These are phyloP conservation scores for Drosophila burlai DNA, from an alignment of 1,140 invertebrate species.

Conservation along the genomic window DNA sequence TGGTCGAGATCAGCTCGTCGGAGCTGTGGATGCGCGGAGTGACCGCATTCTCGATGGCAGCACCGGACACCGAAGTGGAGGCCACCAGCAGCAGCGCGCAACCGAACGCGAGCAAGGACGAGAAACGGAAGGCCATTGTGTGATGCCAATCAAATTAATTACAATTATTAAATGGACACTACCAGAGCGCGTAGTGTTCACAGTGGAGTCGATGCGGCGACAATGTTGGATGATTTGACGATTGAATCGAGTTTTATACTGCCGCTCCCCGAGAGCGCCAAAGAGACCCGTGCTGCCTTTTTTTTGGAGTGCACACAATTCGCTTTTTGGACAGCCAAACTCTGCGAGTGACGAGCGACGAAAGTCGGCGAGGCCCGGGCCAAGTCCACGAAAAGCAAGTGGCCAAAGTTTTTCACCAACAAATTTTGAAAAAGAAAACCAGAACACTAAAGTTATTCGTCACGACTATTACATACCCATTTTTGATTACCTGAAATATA, in stretches of 20 bases:
- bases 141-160: slow-evolving; percentile 13
- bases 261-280: slow-evolving; percentile 73
- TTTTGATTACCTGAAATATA: no score
- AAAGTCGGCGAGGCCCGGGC: slow-evolving; percentile 54
- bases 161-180: slow-evolving; percentile 49
- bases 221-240: slow-evolving; percentile 82
- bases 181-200: slow-evolving; percentile 76
- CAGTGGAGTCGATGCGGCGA: slow-evolving; percentile 77
- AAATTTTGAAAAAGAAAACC: slow-evolving; percentile 35
- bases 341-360: slow-evolving; percentile 65
- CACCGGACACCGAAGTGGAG: slow-evolving; percentile 85
- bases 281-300: slow-evolving; percentile 43
- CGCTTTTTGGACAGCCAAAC: slow-evolving; percentile 69
- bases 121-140: slow-evolving; percentile 76
- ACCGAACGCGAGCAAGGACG: slow-evolving; percentile 78
- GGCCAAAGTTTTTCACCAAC: slow-evolving; percentile 79
- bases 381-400: slow-evolving; percentile 58
- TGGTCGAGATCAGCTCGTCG: slow-evolving; percentile 89
- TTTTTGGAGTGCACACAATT: slow-evolving; percentile 64
- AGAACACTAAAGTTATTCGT: not conserved
- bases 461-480: slow-evolving; percentile 16
- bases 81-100: slow-evolving; percentile 80
- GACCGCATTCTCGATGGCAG: slow-evolving; percentile 86
- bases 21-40: slow-evolving; percentile 87
- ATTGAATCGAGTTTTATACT: slow-evolving; percentile 81